Evolutionary conservation across 2,888 invertebrate species (phyloP).

Genomic region (Elmis aenea): DNA sequence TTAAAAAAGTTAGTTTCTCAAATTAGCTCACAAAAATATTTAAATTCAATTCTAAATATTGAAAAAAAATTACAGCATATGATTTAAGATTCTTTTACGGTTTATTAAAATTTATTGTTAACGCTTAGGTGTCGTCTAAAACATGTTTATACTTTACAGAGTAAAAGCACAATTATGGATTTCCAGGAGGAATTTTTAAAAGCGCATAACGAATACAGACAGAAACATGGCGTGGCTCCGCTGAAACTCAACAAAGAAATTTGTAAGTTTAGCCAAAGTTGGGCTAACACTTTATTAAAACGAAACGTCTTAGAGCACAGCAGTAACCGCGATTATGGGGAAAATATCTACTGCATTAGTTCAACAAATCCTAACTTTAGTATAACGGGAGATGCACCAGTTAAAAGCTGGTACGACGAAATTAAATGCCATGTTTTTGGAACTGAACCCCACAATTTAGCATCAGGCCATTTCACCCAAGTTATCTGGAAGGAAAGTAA

Average conservation of each 20-base stretch:
- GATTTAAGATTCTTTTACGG: too few relatives aligned
- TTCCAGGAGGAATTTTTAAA: slow-evolving; percentile 50
- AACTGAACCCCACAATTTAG: slow-evolving; percentile 58
- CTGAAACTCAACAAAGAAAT: slow-evolving; percentile 53
- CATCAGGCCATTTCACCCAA: slow-evolving; percentile 69
- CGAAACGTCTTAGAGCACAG: slow-evolving; percentile 54
- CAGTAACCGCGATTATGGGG: slow-evolving; percentile 54
- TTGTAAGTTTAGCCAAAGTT: slow-evolving; percentile 50
- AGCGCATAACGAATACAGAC: slow-evolving; percentile 56
- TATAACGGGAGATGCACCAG: slow-evolving; percentile 62
- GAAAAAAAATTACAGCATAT: too few relatives aligned
- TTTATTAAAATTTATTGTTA: too few relatives aligned
- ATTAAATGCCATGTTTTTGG: slow-evolving; percentile 66
- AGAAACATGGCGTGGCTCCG: slow-evolving; percentile 53
- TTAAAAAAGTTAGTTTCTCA: slow-evolving; percentile 12
- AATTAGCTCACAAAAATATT: too few relatives aligned
- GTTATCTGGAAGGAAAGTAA: slow-evolving; percentile 75
- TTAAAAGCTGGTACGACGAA: slow-evolving; percentile 74
- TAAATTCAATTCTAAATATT: too few relatives aligned
- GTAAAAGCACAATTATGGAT: slow-evolving; percentile 32
- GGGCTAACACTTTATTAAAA: slow-evolving; percentile 52
- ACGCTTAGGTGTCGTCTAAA: too few relatives aligned
- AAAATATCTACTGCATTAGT: slow-evolving; percentile 68
- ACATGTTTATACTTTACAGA: slow-evolving; percentile 26
- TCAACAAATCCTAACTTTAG: slow-evolving; percentile 60